Percentiles rank a stretch among this genome's conserved stretches.
Conservation (phyloP, 2,113 vertebrate species). For the Tautogolabrus adspersus region DNA sequence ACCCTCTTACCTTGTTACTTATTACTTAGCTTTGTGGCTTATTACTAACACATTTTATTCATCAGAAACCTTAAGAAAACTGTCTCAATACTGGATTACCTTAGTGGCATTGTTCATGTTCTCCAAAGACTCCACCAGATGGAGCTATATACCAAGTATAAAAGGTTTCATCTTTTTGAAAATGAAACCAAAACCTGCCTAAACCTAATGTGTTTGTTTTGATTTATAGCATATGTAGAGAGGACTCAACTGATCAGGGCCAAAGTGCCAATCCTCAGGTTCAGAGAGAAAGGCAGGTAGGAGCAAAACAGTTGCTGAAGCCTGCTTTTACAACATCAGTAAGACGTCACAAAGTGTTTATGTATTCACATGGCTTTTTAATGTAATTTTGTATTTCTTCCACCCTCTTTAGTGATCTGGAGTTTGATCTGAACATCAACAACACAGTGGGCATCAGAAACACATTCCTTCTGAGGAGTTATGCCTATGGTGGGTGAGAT, state of each 20-base stretch:
- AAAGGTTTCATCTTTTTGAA: conserved; percentile 7
- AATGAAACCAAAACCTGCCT: conserved; percentile 16
- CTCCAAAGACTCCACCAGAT: conserved; percentile 46
- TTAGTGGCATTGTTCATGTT: background rate
- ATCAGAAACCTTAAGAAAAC: background rate
- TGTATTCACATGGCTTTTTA: no score
- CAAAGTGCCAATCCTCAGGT: conserved; percentile 96
- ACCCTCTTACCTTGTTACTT: background rate
- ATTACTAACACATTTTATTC: background rate
- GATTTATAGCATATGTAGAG: conserved; percentile 87
- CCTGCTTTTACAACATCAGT: background rate
- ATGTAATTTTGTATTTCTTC: background rate
- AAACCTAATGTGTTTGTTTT: conserved; percentile 34
- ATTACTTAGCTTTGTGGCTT: background rate
- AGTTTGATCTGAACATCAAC: conserved; percentile 99
- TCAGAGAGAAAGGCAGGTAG: conserved; percentile 95
- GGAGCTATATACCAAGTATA: conserved; percentile 51
- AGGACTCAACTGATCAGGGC: conserved; percentile 93
- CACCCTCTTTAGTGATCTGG: conserved; percentile 85
- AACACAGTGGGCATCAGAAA: conserved; percentile 98
- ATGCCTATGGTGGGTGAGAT: conserved; percentile 90
- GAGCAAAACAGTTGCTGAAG: conserved; percentile 44
- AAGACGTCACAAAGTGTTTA: background rate
- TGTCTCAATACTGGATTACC: background rate
- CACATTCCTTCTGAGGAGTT: conserved; percentile 96